These are phyloP conservation scores for Silurus aristotelis DNA, from an alignment of 2,797 vertebrate species.

Conservation along the genomic window DNA sequence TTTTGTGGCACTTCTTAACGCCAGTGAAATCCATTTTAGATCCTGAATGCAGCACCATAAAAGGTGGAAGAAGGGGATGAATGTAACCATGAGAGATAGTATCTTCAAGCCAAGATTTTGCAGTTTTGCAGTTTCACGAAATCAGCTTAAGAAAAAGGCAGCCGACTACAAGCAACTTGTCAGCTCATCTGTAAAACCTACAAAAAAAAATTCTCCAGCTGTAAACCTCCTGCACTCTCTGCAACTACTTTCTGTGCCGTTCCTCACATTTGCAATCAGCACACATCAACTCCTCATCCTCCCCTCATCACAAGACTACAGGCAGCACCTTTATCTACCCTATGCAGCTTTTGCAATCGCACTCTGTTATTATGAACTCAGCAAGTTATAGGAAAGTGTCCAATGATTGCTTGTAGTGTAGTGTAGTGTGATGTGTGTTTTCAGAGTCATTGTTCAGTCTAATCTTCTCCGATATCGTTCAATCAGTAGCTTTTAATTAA, in stretches of 20 bases:
- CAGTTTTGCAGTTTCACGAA: constrained; percentile 12
- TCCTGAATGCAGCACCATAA: background rate
- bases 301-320: constrained; percentile 40
- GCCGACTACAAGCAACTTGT: constrained; percentile 43
- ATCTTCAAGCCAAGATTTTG: constrained; percentile 6
- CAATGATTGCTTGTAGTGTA: constrained; percentile 36
- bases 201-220: constrained; percentile 29
- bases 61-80: background rate
- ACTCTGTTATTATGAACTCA: constrained; percentile 60
- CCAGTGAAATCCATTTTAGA: background rate
- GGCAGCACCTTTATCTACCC: constrained; percentile 57
- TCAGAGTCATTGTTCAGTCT: constrained; percentile 68
- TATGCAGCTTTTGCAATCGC: constrained; percentile 53
- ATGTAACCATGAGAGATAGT: background rate
- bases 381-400: constrained; percentile 53
- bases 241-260: constrained; percentile 38
- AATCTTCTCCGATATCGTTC: constrained; percentile 86
- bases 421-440: constrained; percentile 26
- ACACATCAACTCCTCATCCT: constrained; percentile 51
- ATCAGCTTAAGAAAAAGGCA: constrained; percentile 31
- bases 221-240: constrained; percentile 34
- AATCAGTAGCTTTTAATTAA: constrained; percentile 87
- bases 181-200: constrained; percentile 34
- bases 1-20: background rate
- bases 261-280: constrained; percentile 53